Conservation (phyloP, 2,888 invertebrate species). For the Drepanosiphum platanoidis region DNA sequence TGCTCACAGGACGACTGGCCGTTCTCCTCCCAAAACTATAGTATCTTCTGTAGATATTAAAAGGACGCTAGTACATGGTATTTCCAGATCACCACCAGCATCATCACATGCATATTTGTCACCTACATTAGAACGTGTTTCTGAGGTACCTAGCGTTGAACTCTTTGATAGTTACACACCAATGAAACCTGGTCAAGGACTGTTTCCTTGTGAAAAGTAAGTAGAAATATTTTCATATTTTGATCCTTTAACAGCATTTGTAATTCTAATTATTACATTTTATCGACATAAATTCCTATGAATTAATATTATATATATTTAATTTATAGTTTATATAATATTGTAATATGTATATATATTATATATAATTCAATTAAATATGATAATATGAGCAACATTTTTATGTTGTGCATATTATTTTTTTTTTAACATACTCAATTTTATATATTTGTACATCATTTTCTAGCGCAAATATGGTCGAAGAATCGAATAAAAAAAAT, state of each 20-base stretch:
- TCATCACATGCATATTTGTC: slow-evolving; percentile 56
- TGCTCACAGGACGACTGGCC: slow-evolving; percentile 63
- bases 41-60: slow-evolving; percentile 54
- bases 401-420: neutral
- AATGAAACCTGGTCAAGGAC: slow-evolving; percentile 52
- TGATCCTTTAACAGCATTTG: neutral
- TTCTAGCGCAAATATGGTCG: slow-evolving; percentile 24
- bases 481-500: slow-evolving; percentile 55
- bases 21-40: slow-evolving; percentile 65
- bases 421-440: neutral
- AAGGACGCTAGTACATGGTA: slow-evolving; percentile 53
- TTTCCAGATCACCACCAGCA: slow-evolving; percentile 63
- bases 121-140: slow-evolving; percentile 63
- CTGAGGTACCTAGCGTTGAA: slow-evolving; percentile 71
- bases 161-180: slow-evolving; percentile 64
- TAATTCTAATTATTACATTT: neutral
- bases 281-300: neutral
- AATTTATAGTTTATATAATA: no score
- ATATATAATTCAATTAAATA: neutral
- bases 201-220: slow-evolving; percentile 46
- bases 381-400: neutral
- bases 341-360: no score
- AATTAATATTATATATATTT: no score
- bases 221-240: slow-evolving; percentile 10
- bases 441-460: neutral